phyloP scores from a whole-genome alignment of 2,797 vertebrate genomes.

The Myripristis jacobus region DNA sequence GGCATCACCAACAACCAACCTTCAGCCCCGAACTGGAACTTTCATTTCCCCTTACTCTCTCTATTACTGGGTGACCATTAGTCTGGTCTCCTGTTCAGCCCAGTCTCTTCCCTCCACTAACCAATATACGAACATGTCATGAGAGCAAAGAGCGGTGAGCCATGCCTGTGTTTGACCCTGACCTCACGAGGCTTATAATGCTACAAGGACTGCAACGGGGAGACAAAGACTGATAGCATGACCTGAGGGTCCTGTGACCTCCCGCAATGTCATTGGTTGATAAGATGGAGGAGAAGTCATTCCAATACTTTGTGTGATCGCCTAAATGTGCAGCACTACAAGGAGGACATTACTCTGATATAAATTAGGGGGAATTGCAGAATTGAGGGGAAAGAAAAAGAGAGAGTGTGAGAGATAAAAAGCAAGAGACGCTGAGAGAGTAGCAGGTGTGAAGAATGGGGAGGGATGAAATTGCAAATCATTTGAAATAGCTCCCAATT shows the following conservation, averaged over 20 bases:
- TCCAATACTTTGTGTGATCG: slow-evolving; percentile 6
- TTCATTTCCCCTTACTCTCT: slow-evolving; percentile 40
- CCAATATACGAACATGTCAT: slow-evolving; percentile 33
- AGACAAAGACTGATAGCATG: slow-evolving; percentile 36
- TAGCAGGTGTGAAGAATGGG: slow-evolving; percentile 17
- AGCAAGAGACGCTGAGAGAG: slow-evolving; percentile 40
- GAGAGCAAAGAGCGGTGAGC: background rate
- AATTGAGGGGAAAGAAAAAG: background rate
- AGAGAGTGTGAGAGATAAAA: slow-evolving; percentile 40
- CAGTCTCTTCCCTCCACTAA: slow-evolving; percentile 16
- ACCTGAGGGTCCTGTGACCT: slow-evolving; percentile 36
- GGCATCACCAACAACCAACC: background rate
- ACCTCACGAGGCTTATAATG: slow-evolving; percentile 27
- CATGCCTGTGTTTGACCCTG: slow-evolving; percentile 45
- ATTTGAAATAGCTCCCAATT: slow-evolving; percentile 48
- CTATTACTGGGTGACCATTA: slow-evolving; percentile 23
- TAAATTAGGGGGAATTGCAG: slow-evolving; percentile 44
- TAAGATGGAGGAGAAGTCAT: slow-evolving; percentile 24
- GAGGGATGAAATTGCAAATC: slow-evolving; percentile 29
- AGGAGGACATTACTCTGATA: slow-evolving; percentile 33
- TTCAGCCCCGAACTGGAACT: slow-evolving; percentile 1
- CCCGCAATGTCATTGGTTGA: slow-evolving; percentile 36
- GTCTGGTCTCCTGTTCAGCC: slow-evolving; percentile 31
- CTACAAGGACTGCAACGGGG: background rate
- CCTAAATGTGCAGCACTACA: slow-evolving; percentile 50